Evolutionary conservation across 2,888 invertebrate species (phyloP).

Genomic region (Apocheima hispidaria): DNA sequence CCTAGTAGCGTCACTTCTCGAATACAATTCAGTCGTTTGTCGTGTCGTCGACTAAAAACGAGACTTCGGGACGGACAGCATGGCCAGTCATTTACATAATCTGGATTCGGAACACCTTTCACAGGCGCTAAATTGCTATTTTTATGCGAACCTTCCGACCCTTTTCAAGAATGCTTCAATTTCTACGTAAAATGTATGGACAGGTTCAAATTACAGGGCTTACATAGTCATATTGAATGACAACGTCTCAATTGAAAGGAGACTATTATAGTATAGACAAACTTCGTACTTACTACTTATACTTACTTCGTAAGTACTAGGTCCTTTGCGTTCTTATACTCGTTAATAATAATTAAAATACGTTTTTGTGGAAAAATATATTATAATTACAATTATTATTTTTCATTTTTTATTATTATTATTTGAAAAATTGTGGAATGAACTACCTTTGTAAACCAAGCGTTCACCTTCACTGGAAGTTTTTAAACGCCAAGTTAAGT

Average conservation of each 20-base stretch:
- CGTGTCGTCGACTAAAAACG: background rate
- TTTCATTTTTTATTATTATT: no score
- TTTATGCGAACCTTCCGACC: conserved; percentile 33
- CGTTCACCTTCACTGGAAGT: no score
- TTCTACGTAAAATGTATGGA: conserved; percentile 24
- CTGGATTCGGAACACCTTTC: conserved; percentile 35
- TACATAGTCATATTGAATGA: conserved; percentile 5
- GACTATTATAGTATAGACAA: no score
- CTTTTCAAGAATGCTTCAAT: conserved; percentile 36
- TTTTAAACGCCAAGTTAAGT: no score
- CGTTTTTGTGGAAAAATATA: no score
- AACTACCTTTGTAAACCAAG: no score
- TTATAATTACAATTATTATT: no score
- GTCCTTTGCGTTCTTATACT: no score
- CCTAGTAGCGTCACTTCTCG: background rate
- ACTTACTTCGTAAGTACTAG: no score
- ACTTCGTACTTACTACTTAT: no score
- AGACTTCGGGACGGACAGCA: conserved; percentile 18
- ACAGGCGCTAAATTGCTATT: conserved; percentile 37
- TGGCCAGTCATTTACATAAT: conserved; percentile 31
- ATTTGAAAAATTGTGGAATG: no score
- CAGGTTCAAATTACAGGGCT: conserved; percentile 6
- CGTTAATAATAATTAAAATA: no score
- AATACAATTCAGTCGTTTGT: background rate
- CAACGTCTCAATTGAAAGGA: background rate